Evolutionary conservation across 1,140 invertebrate genomes (phyloP), one percentile per base, ranked within the genome.

Genomic region (Camponotus vicinus): DNA sequence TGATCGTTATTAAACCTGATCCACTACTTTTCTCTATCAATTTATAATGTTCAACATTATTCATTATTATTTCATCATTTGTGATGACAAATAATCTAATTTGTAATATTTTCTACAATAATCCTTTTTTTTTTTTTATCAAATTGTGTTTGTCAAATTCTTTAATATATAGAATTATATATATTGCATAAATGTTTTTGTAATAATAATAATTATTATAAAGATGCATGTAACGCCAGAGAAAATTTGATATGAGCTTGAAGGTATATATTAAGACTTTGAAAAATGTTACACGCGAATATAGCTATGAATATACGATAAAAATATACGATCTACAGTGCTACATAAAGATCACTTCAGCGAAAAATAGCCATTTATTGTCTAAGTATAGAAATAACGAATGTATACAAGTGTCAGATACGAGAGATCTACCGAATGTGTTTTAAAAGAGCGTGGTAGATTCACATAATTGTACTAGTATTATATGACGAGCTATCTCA

Each of bases 361-460:
- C 52, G 42, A 90, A 75, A 27, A 85, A 61, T 55, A 45, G 63
- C 27, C 27, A 73, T 63, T 63, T 76, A 77, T 61, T 2, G 9
- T 49, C 37, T 89, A 85, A 87, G 34, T 70, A 34, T 85, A 87
- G 85, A 67, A 87, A 85, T 55, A 34, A 87, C 69, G 32, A 87
- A 69, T 40, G 45, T 90, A 89, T 85, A 90, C 49, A 75, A 85
- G 78, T 91, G 86, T 73, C 77, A 45, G 78, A 92, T 73, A 77
- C 57, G 91, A 90, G 88, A 91, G 88, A 91, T 91, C 89, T 91
- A 92, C 71, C 88, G 86, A 92, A 87, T 84, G 91, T 92, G 91
- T 91, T 89, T 90, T 91, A 87, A 84, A 52, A 90, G 69, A 89
- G 69, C 57, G 59, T 88, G 86, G 67, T 91, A 89, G 61, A 82